Base-by-base conservation (phyloP, 2,888 invertebrate genomes). In the Dorcus hopei region DNA sequence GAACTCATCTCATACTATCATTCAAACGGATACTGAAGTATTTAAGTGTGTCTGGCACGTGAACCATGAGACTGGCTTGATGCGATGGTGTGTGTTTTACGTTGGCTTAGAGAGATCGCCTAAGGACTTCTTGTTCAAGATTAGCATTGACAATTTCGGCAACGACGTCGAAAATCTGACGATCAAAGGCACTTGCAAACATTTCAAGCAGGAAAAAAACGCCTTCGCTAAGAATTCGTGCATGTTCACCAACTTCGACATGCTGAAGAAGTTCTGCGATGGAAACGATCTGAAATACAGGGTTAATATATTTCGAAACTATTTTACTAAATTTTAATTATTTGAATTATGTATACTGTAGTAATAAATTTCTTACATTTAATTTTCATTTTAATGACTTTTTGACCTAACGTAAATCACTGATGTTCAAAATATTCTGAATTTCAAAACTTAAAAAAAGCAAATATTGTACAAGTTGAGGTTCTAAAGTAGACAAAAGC, bases 11-110 rank as follows among this genome's bases (percentile, higher is more conserved):
- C 56, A 57, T 41, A 61, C 62, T 7, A 8, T 70, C 5, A 65
- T 70, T 41, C 43, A 57, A 16, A 58, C 62, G 2, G 63, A 61
- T 50, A 55, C 64, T n/a, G 60, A 65, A 48, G 33, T 68, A 6
- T 71, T 71, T 47, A 64, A 68, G 19, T 69, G 67, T 49, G 54
- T 61, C 1, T 67, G 68, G 68, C 63, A 68, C 45, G 51, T 69
- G 16, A 61, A 67, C 42, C 60, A 60, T 42, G 54, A 61, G 4
- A 65, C 63, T 3, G 69, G 69, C 9, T 33, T 54, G 41, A 64
- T 70, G 64, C 57, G 65, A 9, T 68, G 68, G 64, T 68, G 66
- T 9, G 65, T 69, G 6, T 69, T 65, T 50, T 55, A 58, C 16
- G 45, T 64, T 11, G 59, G 62, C 0, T 38, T 57, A 23, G 47